Conservation (phyloP, 2,888 invertebrate species). For the Amphiduros pacificus region DNA sequence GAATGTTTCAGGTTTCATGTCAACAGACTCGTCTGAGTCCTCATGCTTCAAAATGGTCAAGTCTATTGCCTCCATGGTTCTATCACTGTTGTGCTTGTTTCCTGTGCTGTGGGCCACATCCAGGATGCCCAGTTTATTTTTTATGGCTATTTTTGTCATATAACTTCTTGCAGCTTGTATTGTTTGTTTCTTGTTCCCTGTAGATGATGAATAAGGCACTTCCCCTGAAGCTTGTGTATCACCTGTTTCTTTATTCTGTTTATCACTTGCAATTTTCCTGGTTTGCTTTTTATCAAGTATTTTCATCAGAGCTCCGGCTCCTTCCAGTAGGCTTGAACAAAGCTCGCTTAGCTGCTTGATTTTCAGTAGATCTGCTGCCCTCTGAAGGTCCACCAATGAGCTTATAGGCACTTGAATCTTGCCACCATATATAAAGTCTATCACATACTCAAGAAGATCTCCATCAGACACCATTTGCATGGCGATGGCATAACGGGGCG, state of each 20-base stretch:
- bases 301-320: neutral
- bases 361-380: neutral
- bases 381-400: neutral
- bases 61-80: no score
- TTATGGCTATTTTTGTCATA: no score
- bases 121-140: no score
- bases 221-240: no score
- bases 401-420: neutral
- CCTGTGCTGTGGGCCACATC: no score
- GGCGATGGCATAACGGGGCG: neutral
- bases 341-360: neutral
- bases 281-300: no score
- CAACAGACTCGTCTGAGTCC: no score
- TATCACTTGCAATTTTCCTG: no score
- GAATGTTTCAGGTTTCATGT: no score
- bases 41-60: neutral
- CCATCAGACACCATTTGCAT: neutral
- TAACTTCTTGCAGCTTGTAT: neutral
- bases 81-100: no score
- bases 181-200: neutral
- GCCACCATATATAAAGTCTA: neutral
- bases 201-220: neutral
- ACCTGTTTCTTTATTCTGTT: no score
- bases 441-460: neutral
- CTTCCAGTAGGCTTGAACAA: neutral